Percentiles rank a stretch among this genome's conserved stretches.
These are phyloP conservation scores for Brienomyrus longianalis DNA, from an alignment of 2,113 vertebrate species.

Conservation along the genomic window DNA sequence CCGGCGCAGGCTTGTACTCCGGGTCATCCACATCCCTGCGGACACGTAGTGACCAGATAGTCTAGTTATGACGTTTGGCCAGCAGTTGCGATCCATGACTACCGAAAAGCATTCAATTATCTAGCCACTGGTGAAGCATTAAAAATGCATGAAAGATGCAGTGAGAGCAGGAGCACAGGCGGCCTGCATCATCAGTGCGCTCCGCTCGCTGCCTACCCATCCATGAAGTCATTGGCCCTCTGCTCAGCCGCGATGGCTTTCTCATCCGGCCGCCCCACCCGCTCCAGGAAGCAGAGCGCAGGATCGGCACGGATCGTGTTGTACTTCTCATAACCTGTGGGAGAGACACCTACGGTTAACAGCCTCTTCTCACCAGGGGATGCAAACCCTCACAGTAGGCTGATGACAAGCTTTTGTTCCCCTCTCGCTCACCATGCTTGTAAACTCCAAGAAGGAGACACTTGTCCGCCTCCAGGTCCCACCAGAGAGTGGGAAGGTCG, in stretches of 20 bases:
- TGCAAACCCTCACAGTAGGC: not conserved
- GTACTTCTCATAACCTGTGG: conserved; percentile 93
- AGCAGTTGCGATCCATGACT: not conserved
- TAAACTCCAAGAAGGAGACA: conserved; percentile 89
- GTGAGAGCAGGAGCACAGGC: not conserved
- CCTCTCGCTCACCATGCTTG: conserved; percentile 82
- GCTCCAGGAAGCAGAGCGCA: conserved; percentile 84
- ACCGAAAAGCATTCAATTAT: not conserved
- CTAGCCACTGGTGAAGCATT: not conserved
- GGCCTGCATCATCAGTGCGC: not conserved
- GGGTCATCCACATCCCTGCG: conserved; percentile 93
- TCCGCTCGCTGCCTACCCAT: conserved; percentile 69
- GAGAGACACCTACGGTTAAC: conserved; percentile 5
- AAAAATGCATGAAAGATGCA: not conserved
- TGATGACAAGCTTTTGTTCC: not conserved
- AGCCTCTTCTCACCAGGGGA: not conserved
- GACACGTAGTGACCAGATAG: conserved; percentile 28
- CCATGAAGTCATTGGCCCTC: conserved; percentile 90
- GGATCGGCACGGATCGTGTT: conserved; percentile 94
- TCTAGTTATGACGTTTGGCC: not conserved
- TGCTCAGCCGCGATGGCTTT: conserved; percentile 96
- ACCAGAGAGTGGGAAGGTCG: conserved; percentile 89
- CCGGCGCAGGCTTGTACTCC: conserved; percentile 92
- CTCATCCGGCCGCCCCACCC: conserved; percentile 90
- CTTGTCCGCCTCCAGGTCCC: conserved; percentile 88